Evolutionary conservation across 1,140 invertebrate genomes (phyloP).

Genomic region (Oryctes rhinoceros): DNA sequence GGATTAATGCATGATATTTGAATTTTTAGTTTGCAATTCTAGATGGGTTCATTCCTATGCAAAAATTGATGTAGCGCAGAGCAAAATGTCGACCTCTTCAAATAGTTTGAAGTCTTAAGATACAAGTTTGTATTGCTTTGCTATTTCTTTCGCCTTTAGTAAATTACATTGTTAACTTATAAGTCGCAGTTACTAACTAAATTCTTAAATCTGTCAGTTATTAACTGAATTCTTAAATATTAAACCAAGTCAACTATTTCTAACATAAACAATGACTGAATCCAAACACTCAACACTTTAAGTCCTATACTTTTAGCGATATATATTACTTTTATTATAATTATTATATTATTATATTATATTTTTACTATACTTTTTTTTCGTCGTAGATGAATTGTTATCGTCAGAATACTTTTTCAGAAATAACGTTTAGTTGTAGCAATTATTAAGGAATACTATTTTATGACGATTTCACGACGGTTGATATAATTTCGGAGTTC

Average conservation of each 20-base stretch:
- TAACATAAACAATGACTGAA: too few species aligned
- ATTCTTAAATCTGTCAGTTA: too few species aligned
- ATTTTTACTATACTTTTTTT: too few species aligned
- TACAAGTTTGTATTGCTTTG: conserved; percentile 50
- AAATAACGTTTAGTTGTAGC: not conserved
- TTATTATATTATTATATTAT: too few species aligned
- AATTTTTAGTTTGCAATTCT: conserved; percentile 67
- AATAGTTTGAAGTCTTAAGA: conserved; percentile 56
- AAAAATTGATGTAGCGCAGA: conserved; percentile 55
- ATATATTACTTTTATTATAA: too few species aligned
- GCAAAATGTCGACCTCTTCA: conserved; percentile 1
- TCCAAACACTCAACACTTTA: too few species aligned
- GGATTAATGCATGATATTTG: conserved; percentile 40
- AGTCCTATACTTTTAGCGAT: conserved; percentile 19
- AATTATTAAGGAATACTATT: not conserved
- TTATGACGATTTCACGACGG: conserved; percentile 40
- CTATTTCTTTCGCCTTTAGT: not conserved
- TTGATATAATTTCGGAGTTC: conserved; percentile 53
- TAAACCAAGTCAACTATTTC: too few species aligned
- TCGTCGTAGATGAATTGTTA: too few species aligned
- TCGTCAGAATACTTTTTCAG: conserved; percentile 38
- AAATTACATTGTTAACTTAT: too few species aligned
- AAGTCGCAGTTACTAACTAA: too few species aligned
- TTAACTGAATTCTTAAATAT: too few species aligned
- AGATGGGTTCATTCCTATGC: conserved; percentile 69